Percentiles rank a stretch among this genome's conserved stretches.
Conservation (phyloP, 2,113 vertebrate genomes). For the Marmota flaviventris region DNA sequence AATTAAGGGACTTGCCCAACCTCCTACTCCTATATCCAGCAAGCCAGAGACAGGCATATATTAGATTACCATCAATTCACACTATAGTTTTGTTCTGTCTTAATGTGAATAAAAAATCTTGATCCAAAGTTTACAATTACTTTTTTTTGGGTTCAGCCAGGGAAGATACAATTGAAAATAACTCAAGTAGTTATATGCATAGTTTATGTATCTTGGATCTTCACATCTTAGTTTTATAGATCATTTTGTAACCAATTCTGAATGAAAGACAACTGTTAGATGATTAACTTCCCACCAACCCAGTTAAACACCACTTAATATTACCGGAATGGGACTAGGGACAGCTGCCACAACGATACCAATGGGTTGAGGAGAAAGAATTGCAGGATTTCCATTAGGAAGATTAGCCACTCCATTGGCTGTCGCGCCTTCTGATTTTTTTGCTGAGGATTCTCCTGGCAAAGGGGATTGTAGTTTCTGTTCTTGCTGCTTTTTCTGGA, state of each 20-base stretch:
- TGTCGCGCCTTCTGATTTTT: constrained; percentile 89
- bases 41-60: background rate
- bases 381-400: constrained; percentile 93
- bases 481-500: constrained; percentile 99
- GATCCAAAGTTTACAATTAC: background rate
- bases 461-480: constrained; percentile 96
- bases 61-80: background rate
- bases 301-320: background rate
- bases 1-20: background rate
- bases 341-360: constrained; percentile 97
- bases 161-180: constrained; percentile 29
- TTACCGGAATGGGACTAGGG: constrained; percentile 96
- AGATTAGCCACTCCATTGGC: constrained; percentile 89
- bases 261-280: background rate
- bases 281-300: background rate
- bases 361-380: constrained; percentile 95
- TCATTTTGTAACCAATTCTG: constrained; percentile 32
- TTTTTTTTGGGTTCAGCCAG: background rate
- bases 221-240: background rate
- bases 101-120: constrained; percentile 48
- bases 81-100: background rate
- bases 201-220: background rate
- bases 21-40: background rate
- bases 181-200: background rate
- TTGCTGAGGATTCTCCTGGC: constrained; percentile 92